Evolutionary conservation across 2,797 vertebrate species (phyloP).

Genomic region (Enteromius mattozi): DNA sequence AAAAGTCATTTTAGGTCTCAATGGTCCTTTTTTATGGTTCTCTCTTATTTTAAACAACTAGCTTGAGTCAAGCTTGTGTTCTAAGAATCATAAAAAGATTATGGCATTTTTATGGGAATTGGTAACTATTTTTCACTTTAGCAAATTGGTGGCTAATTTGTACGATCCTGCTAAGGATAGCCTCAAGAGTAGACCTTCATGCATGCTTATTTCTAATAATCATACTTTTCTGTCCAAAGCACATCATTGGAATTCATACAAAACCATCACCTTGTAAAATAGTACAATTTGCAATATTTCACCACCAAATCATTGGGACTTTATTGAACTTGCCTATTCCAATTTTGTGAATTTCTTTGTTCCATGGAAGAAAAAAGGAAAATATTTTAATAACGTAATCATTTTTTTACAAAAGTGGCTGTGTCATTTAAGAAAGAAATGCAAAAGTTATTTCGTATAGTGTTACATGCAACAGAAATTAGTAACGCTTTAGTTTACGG

Average conservation of each 20-base stretch:
- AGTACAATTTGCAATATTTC: neutral
- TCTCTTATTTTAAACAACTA: slow-evolving; percentile 2
- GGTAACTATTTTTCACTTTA: neutral
- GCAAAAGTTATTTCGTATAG: neutral
- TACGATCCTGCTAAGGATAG: neutral
- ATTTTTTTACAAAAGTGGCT: neutral
- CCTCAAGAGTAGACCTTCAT: neutral
- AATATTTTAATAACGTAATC: neutral
- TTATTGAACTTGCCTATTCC: neutral
- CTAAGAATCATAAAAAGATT: neutral
- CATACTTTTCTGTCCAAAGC: neutral
- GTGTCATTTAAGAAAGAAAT: neutral
- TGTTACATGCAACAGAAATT: neutral
- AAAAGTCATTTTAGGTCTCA: slow-evolving; percentile 67
- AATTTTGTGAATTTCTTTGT: neutral
- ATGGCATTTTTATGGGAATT: neutral
- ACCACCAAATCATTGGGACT: neutral
- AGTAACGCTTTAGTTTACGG: neutral
- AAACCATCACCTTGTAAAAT: neutral
- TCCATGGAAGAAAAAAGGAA: neutral
- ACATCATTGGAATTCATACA: neutral
- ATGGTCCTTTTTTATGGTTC: neutral
- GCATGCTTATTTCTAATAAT: neutral
- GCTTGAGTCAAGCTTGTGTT: neutral
- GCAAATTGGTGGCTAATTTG: neutral